Evolutionary conservation across 2,113 vertebrate genomes (phyloP), one percentile per base, ranked within the genome.

Genomic region (Mormoops blainvillei): DNA sequence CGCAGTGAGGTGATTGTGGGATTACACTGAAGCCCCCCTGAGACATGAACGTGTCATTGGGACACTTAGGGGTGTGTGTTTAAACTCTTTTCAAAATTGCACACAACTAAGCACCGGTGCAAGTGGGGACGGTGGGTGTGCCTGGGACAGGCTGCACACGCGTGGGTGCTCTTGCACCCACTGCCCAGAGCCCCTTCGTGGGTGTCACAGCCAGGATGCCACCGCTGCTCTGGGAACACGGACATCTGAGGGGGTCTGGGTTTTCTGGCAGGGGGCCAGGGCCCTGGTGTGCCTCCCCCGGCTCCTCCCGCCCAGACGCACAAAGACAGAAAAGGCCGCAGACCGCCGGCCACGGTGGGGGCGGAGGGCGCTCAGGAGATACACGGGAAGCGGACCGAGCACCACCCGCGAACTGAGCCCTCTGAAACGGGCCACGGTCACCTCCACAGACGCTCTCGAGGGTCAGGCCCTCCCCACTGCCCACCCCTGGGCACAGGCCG

Each of bases 271-370:
- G 22, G 10, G 50, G 45, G 18, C 52, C 20, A 1, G 11, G 38
- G 65, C 14, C 61, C 3, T 0, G 26, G 24, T 0, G 63, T 2
- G 22, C 56, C 50, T 28, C 43, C 28, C 67, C 54, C 28, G 10
- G 71, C 74, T 43, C 54, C n/a, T 18, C 56, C 16, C 9, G 18
- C 41, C 1, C 48, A 61, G 22, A 6, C 0, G 2, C 26, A 0
- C 0, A 11, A 38, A 52, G 56, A 20, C 16, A 0, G 9, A 28
- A 31, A 28, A 7, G 0, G 2, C 28, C 0, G 1, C 9, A 7
- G 16, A n/a, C 43, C 3, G 3, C 31, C 0, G 26, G 58, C 43
- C 13, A 48, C 7, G 11, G 8, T 38, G 11, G 0, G n/a, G 58
- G 78, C 50, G n/a, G 41, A 2, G 15, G 1, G n/a, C 58, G 48